Conservation (phyloP, 2,888 invertebrate species). For the Cantharis rufa region DNA sequence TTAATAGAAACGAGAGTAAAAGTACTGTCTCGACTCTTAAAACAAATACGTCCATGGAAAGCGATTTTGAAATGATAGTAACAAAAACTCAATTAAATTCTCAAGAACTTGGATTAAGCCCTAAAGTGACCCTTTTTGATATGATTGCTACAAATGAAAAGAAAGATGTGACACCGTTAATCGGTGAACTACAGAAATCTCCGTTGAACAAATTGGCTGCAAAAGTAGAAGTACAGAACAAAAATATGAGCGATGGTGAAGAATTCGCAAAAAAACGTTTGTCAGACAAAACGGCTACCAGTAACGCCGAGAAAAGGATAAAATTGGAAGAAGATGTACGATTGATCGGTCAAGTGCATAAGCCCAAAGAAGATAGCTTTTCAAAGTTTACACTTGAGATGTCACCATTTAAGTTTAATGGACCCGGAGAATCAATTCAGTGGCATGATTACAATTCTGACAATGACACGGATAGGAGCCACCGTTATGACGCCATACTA, state of each 20-base stretch:
- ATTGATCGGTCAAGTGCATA: no score
- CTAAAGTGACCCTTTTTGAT: no score
- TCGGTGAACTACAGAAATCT: background rate
- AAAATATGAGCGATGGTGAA: background rate
- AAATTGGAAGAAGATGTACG: background rate
- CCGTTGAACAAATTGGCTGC: no score
- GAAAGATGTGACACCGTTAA: background rate
- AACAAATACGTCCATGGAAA: background rate
- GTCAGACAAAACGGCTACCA: background rate
- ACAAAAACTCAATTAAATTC: no score
- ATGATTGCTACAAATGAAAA: no score
- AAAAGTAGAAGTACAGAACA: background rate
- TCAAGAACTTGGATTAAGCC: no score
- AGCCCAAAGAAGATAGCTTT: no score
- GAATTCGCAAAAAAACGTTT: background rate
- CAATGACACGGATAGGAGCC: no score
- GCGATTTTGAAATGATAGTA: background rate
- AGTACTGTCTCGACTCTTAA: background rate
- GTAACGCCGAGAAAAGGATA: background rate
- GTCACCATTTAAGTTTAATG: background rate
- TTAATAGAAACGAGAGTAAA: background rate
- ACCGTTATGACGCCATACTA: no score
- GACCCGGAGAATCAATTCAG: background rate
- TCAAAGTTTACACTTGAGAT: no score
- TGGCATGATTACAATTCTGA: no score